These are phyloP conservation scores for Tineola bisselliella DNA, from an alignment of 2,888 invertebrate genomes.

Conservation along the genomic window DNA sequence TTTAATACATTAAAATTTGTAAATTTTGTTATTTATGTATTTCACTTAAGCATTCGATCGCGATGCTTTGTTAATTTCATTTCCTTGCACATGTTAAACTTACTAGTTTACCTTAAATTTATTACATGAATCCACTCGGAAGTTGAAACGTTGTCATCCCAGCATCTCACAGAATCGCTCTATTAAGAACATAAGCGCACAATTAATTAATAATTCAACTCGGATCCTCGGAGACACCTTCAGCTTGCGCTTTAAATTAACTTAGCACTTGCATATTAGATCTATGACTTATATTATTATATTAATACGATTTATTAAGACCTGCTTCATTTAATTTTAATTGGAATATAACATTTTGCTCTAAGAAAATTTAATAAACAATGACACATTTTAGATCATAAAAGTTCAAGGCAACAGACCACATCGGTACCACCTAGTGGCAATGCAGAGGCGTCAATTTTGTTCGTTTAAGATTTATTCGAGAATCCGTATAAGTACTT, in stretches of 20 bases:
- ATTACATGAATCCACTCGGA: neutral
- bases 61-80: neutral
- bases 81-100: slow-evolving; percentile 2
- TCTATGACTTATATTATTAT: neutral
- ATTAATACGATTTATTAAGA: neutral
- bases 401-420: neutral
- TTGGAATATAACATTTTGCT: neutral
- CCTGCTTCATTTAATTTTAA: neutral
- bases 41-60: slow-evolving; percentile 1
- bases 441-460: too few relatives aligned
- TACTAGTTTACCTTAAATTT: neutral
- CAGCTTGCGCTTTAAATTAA: neutral
- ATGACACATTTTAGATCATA: neutral
- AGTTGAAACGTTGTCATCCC: neutral
- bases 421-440: too few relatives aligned
- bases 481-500: too few relatives aligned
- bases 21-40: too few relatives aligned
- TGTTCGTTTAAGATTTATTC: too few relatives aligned
- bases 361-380: neutral
- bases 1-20: too few relatives aligned
- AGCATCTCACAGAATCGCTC: neutral
- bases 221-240: neutral
- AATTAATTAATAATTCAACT: slow-evolving; percentile 2
- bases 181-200: neutral
- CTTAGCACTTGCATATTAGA: neutral